A percentile compares a stretch with the other conserved stretches of the same genome.
Evolutionary conservation across 2,888 invertebrate genomes (phyloP).

Genomic region (Limnephilus auricula): DNA sequence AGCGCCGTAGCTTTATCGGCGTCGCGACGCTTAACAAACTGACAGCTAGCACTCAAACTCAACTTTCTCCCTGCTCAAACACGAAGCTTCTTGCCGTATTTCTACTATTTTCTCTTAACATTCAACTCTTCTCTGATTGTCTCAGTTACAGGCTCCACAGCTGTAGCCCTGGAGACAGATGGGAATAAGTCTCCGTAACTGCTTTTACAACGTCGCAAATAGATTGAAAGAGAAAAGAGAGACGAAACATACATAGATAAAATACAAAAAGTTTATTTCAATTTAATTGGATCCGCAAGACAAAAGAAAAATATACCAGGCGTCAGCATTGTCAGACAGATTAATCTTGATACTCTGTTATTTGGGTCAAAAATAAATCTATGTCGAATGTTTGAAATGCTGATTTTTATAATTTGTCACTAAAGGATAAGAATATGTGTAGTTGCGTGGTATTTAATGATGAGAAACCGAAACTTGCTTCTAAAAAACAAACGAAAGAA

Average conservation of each 20-base stretch:
- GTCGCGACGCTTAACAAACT: slow-evolving; percentile 30
- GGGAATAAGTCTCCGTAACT: slow-evolving; percentile 11
- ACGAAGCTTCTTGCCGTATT: neutral
- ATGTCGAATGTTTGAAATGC: neutral
- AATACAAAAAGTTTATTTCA: neutral
- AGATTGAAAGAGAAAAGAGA: neutral
- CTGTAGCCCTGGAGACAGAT: neutral
- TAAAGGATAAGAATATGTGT: neutral
- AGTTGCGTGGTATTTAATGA: neutral
- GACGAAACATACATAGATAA: neutral
- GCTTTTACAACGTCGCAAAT: neutral
- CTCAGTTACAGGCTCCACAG: neutral
- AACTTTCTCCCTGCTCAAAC: neutral
- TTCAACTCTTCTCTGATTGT: slow-evolving; percentile 33
- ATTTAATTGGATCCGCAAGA: neutral
- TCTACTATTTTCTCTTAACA: neutral
- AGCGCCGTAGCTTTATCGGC: slow-evolving; percentile 49
- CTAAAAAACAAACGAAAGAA: neutral
- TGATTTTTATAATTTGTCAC: neutral
- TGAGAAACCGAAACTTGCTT: neutral
- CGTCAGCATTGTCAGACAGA: neutral
- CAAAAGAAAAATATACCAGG: neutral
- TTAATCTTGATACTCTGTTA: neutral
- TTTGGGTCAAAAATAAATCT: neutral
- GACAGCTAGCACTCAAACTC: slow-evolving; percentile 43